Conservation (phyloP, 2,888 invertebrate species). For the Drosophila lutescens region DNA sequence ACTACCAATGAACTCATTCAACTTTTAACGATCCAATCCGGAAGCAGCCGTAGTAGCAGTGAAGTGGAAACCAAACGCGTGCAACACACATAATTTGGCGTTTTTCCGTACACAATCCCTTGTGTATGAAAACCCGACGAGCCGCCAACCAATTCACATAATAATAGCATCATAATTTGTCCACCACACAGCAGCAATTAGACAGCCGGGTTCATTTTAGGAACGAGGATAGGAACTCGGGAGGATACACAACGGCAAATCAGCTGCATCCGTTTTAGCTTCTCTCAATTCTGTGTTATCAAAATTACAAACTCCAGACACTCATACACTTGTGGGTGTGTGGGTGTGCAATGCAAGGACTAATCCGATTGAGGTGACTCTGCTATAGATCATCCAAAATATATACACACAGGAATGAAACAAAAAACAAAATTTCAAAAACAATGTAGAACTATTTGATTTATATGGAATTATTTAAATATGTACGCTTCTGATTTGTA, state of each 20-base stretch:
- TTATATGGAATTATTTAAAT: constrained; percentile 78
- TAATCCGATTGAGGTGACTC: constrained; percentile 23
- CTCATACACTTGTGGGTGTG: constrained; percentile 34
- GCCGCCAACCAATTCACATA: constrained; percentile 43
- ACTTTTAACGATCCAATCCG: constrained; percentile 78
- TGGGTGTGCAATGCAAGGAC: constrained; percentile 36
- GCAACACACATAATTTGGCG: constrained; percentile 32
- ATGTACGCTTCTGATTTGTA: constrained; percentile 76
- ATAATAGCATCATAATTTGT: constrained; percentile 62
- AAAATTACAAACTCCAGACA: constrained; percentile 50
- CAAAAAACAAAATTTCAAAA: constrained; percentile 34
- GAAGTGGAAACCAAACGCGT: constrained; percentile 23
- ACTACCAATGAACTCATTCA: constrained; percentile 82
- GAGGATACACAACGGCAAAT: constrained; percentile 18
- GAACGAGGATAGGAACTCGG: constrained; percentile 20
- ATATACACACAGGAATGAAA: constrained; percentile 45
- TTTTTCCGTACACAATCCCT: constrained; percentile 42
- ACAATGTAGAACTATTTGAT: constrained; percentile 75
- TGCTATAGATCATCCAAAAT: constrained; percentile 27
- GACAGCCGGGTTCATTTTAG: constrained; percentile 51
- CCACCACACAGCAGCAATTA: constrained; percentile 46
- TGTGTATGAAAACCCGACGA: constrained; percentile 46
- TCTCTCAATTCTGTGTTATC: constrained; percentile 50
- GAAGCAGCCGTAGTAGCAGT: constrained; percentile 40
- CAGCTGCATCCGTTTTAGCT: constrained; percentile 47